phyloP scores from a whole-genome alignment of 2,113 vertebrate genomes.

The Arizona elegans region DNA sequence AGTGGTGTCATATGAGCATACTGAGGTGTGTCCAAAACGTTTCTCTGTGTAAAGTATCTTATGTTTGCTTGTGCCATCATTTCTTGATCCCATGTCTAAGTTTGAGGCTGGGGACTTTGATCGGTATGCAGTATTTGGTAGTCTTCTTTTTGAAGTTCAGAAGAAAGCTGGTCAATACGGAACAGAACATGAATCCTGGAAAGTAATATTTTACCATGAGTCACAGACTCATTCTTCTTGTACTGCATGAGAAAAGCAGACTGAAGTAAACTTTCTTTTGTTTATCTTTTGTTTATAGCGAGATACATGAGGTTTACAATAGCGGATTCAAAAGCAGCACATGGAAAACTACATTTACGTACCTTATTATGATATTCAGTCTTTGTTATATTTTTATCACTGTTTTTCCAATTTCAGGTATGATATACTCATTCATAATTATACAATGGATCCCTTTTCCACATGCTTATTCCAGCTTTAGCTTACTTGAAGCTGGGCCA shows the following conservation, averaged over 20 bases:
- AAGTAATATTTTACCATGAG: background rate
- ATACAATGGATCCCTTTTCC: background rate
- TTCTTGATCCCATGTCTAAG: too few relatives aligned
- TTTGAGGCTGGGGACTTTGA: too few relatives aligned
- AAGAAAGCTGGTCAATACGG: background rate
- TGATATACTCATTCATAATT: background rate
- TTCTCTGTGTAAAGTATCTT: too few relatives aligned
- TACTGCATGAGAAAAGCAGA: background rate
- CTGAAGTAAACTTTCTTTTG: background rate
- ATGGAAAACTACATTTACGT: background rate
- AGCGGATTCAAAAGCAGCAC: background rate
- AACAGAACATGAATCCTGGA: background rate
- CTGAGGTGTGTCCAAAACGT: too few relatives aligned
- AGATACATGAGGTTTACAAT: background rate
- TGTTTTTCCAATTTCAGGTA: background rate
- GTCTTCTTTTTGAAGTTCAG: background rate
- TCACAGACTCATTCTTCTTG: background rate
- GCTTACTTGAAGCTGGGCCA: too few relatives aligned
- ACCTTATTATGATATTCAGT: background rate
- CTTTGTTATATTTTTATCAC: background rate
- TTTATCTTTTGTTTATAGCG: too few relatives aligned
- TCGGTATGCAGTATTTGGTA: too few relatives aligned
- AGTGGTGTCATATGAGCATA: too few relatives aligned
- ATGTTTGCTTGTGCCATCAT: too few relatives aligned
- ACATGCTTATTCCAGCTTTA: rapidly evolving